Evolutionary conservation across 1,140 invertebrate genomes (phyloP).

Genomic region (Atta texana): DNA sequence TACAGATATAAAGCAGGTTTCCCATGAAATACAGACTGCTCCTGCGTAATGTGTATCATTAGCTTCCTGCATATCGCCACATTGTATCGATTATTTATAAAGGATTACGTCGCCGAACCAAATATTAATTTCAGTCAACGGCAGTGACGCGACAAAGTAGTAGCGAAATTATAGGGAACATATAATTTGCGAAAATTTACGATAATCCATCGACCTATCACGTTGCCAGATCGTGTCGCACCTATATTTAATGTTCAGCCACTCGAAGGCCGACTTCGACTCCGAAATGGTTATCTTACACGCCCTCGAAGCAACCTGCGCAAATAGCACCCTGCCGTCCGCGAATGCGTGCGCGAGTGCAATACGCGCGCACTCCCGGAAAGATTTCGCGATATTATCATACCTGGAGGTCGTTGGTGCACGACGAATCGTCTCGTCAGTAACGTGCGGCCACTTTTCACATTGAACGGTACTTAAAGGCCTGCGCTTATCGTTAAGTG

Average conservation of each 20-base stretch:
- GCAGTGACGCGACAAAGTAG: constrained; percentile 1
- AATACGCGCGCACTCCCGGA: constrained; percentile 28
- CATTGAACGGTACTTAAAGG: constrained; percentile 64
- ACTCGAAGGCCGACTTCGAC: not conserved
- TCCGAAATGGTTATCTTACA: constrained; percentile 27
- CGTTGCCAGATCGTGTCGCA: constrained; percentile 22
- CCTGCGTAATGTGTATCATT: constrained; percentile 17
- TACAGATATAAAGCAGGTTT: not conserved
- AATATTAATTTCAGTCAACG: constrained; percentile 36
- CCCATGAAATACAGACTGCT: not conserved
- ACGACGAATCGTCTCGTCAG: constrained; percentile 64
- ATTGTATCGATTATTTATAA: constrained; percentile 26
- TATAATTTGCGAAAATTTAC: constrained; percentile 39
- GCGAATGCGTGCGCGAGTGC: constrained; percentile 31
- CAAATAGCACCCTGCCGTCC: constrained; percentile 30
- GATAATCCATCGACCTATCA: not conserved
- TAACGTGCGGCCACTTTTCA: constrained; percentile 56
- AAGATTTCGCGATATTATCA: constrained; percentile 62
- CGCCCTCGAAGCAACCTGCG: constrained; percentile 35
- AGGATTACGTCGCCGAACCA: not conserved
- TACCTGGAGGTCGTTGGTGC: constrained; percentile 60
- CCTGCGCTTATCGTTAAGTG: constrained; percentile 60
- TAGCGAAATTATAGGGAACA: not conserved
- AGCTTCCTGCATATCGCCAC: not conserved
- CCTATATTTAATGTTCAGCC: constrained; percentile 23